Base-by-base conservation (phyloP, 2,113 vertebrate species). In the Eulemur macaco region DNA sequence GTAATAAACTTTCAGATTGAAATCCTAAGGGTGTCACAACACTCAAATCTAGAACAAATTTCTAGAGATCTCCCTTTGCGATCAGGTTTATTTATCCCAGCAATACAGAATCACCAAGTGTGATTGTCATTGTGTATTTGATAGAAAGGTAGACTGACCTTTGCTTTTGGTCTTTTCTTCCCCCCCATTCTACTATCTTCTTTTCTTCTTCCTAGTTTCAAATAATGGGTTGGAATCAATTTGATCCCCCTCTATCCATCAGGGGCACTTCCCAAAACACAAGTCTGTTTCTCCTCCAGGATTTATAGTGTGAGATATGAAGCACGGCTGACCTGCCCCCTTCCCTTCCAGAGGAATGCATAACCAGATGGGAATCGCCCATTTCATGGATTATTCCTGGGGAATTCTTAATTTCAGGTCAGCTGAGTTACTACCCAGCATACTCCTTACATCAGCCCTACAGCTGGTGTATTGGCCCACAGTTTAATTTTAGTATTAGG, bases 401-500 rank as follows among this genome's bases (percentile, higher is more conserved):
- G n/a, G n/a, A 90, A 45, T 64, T 81, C 71, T 56, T 60, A 69
- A 39, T 95, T 96, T 42, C 45, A 37, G 13, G n/a, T 80, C 50
- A 58, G 39, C 91, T 87, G 37, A 91, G 37, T 88, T 85, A 58
- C 11, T 82, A 56, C 11, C 87, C 74, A 52, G 37, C 8, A 20
- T 31, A 52, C 78, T 64, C 58, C 39, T 90, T 71, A 54, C 13
- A 58, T 74, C 56, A 29, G 80, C 56, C 31, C 27, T 69, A 9
- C 60, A 56, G 76, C 92, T 87, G 52, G 37, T 81, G 1, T 66
- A 12, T 74, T 89, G 14, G n/a, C 45, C 60, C 45, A 84, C 18
- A 68, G 60, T 34, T 94, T 76, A 76, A 71, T 95, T 95, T 95
- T 94, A 95, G 83, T 83, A 77, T 93, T 96, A 92, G 76, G 71